Percentiles rank a stretch among this genome's conserved stretches.
Evolutionary conservation across 2,113 vertebrate species (phyloP).

Genomic region (Pachycephala philippinensis): DNA sequence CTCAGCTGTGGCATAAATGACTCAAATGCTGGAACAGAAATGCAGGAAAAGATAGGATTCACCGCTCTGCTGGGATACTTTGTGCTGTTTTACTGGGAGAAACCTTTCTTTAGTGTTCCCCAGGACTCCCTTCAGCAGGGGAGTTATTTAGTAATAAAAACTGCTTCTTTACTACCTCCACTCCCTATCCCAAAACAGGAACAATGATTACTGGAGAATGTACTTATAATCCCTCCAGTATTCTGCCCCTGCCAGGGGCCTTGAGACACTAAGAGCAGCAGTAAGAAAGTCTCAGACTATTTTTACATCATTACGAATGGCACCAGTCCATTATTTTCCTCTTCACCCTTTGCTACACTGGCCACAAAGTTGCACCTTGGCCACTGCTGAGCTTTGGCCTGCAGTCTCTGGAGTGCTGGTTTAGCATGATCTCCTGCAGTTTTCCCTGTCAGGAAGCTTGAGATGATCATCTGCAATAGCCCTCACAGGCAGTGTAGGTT

Average conservation of each 20-base stretch:
- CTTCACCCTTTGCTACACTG: neutral
- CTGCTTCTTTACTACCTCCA: neutral
- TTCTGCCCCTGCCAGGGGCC: neutral
- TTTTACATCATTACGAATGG: neutral
- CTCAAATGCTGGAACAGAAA: neutral
- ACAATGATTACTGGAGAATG: neutral
- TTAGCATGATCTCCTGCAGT: neutral
- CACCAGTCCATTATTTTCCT: neutral
- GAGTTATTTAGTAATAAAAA: neutral
- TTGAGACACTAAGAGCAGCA: neutral
- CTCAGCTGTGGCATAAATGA: neutral
- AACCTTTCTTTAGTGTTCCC: rapidly evolving
- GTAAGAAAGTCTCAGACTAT: neutral
- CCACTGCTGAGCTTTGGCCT: neutral
- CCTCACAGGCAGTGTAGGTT: neutral
- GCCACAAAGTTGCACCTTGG: neutral
- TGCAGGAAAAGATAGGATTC: neutral
- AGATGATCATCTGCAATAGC: neutral
- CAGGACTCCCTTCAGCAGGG: neutral
- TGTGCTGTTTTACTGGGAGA: neutral
- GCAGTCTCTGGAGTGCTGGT: neutral
- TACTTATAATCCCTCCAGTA: neutral
- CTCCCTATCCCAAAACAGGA: neutral
- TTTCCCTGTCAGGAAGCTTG: neutral
- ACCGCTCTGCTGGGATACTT: neutral